phyloP scores from a whole-genome alignment of 2,888 invertebrate species.

The Aromia moschata region DNA sequence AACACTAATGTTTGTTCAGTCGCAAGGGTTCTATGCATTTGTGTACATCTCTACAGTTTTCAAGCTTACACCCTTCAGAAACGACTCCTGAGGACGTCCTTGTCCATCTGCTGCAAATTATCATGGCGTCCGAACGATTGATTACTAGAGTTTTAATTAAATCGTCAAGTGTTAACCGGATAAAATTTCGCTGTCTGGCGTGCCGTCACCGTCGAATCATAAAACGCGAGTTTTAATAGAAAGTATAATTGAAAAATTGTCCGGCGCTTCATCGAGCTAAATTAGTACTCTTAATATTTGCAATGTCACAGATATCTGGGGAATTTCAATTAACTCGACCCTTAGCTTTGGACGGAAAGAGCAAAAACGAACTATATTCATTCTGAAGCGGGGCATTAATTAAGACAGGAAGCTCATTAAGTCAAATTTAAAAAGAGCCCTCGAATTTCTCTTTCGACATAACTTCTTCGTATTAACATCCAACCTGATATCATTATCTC shows the following conservation, averaged over 20 bases:
- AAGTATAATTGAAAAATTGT: constrained; percentile 16
- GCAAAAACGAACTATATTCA: constrained; percentile 10
- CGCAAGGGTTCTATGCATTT: too few species aligned
- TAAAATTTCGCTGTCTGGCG: constrained; percentile 9
- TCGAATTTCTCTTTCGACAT: background rate
- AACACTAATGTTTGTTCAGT: too few species aligned
- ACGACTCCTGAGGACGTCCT: too few species aligned
- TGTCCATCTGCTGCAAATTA: constrained; percentile 9
- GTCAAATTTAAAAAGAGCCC: constrained; percentile 6
- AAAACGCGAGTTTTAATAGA: constrained; percentile 13
- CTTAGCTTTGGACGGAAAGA: background rate
- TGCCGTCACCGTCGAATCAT: constrained; percentile 10
- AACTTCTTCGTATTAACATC: constrained; percentile 2
- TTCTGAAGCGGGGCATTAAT: constrained; percentile 5
- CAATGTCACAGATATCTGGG: constrained; percentile 8
- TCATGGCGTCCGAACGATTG: constrained; percentile 1
- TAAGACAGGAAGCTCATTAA: constrained; percentile 11
- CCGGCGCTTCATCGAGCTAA: constrained; percentile 13
- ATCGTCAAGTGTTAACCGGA: constrained; percentile 13
- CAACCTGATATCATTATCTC: background rate
- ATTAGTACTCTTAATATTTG: constrained; percentile 19
- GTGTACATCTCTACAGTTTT: too few species aligned
- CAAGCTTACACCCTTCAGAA: too few species aligned
- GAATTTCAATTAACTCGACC: constrained; percentile 15
- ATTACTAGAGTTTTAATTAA: constrained; percentile 17